Base-by-base conservation (phyloP, 2,797 vertebrate species). In the Chlorospingus flavigularis region DNA sequence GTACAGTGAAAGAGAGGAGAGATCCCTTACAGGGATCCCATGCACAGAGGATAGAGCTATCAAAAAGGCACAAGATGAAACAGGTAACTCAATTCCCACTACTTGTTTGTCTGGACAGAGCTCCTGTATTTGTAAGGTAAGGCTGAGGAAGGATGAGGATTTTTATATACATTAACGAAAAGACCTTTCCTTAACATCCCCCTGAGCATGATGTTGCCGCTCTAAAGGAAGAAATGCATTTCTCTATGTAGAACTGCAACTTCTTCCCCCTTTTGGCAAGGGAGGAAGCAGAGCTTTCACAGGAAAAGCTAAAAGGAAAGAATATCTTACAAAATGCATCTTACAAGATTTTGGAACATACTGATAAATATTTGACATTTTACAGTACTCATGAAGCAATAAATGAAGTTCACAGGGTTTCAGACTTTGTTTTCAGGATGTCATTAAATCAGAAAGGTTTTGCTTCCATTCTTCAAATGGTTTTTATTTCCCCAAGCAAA, bases 321-420 rank as follows among this genome's bases (percentile, higher is more conserved):
- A 86, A 48, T 50, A 74, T 58, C 12, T 70, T 47, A 81, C 17
- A 48, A 68, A 60, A 74, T 77, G 42, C 0, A n/a, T n/a, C n/a
- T n/a, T n/a, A n/a, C n/a, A n/a, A 88, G 78, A 85, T 86, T 95
- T 91, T 75, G 60, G 95, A 96, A 86, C n/a, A 75, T 1, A 7
- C 43, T 61, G 50, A 90, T 80, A 82, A 96, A 75, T 19, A 85
- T 93, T 83, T 47, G 15, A 89, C 87, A 67, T 63, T 70, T 94
- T 97, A 63, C 25, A 90, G 77, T 86, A 91, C 83, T 96, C 48
- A 58, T 91, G 86, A 95, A 96, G 66, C 35, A 91, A 81, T 93
- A 97, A 93, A 96, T 88, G 42, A 90, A 97, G 92, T 96, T 95
- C 95, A 95, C n/a, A 11, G 91, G 51, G 62, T 78, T 96, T 54